Evolutionary conservation across 1,140 invertebrate genomes (phyloP), one percentile per base, ranked within the genome.

Genomic region (Oedothorax gibbosus): DNA sequence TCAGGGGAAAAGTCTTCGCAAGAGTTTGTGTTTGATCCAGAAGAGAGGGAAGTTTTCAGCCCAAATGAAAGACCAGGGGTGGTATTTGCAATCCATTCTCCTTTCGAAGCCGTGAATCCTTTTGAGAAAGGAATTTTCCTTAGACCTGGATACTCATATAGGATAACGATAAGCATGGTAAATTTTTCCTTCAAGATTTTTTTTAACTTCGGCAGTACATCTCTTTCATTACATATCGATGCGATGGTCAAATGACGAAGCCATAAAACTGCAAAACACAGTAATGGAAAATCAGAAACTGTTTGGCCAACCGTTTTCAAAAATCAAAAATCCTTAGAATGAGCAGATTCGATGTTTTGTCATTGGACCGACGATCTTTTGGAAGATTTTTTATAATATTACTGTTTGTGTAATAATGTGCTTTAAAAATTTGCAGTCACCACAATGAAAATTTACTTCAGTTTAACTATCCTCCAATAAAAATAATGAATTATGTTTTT

Each of bases 31-130:
- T 68, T 79, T 68, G 64, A 79, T 68, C 64, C 77, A 10, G 62
- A 79, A 68, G 64, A 66, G 20, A 66, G 21, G 9, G 77, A 79
- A 2, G n/a, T 14, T 6, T 79, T 79, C 12, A n/a, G 35, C 7
- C 64, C 64, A 2, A 51, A 79, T 8, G 18, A 12, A 10, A 51
- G 5, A 18, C 18, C 81, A 0, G 81, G 81, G 8, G 57, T 84
- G 15, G 9, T 84, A 8, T 84, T 84, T 14, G 11, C 81, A 9
- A 15, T 84, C 8, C 81, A 84, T 76, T 76, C 71, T 12, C 81
- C 71, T 20, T 84, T 49, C 60, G 72, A 75, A 49, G 72, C 57
- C 7, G 71, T 76, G 7, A 75, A 84, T 66, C 81, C 81, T 0
- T 84, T 84, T 18, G 50, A 75, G 10, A n/a, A 35, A n/a, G 81